phyloP scores from a whole-genome alignment of 2,113 vertebrate genomes.

The Zapus hudsonius region DNA sequence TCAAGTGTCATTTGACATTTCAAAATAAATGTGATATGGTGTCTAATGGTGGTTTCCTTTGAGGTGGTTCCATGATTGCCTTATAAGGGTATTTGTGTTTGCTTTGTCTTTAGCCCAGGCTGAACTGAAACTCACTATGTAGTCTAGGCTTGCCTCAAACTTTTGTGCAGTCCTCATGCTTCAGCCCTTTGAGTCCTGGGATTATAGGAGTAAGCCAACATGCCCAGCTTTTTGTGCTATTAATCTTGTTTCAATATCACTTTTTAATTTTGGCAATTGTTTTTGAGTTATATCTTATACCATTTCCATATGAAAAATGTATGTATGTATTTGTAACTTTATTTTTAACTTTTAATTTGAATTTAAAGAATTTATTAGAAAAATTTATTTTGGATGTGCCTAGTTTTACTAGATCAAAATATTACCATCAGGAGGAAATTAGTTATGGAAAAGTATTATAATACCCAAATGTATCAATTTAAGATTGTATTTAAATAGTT shows the following conservation, averaged over 20 bases:
- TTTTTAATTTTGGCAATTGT: slow-evolving; percentile 41
- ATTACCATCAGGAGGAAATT: slow-evolving; percentile 33
- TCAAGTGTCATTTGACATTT: slow-evolving; percentile 37
- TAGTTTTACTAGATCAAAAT: slow-evolving; percentile 46
- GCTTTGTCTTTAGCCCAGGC: not conserved
- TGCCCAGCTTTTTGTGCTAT: not conserved
- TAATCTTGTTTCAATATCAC: not conserved
- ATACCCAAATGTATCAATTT: not conserved
- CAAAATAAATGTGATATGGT: not conserved
- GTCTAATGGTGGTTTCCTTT: slow-evolving; percentile 12
- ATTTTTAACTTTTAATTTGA: slow-evolving; percentile 49
- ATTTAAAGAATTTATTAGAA: slow-evolving; percentile 25
- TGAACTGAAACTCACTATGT: not conserved
- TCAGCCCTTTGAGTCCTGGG: not conserved
- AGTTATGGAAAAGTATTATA: slow-evolving; percentile 1
- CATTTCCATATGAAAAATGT: slow-evolving; percentile 53
- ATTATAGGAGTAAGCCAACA: not conserved
- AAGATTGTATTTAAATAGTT: not conserved
- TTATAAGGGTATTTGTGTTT: slow-evolving; percentile 43
- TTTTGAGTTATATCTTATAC: slow-evolving; percentile 52
- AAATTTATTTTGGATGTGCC: slow-evolving; percentile 3
- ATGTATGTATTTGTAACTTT: slow-evolving; percentile 49
- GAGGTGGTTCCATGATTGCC: slow-evolving; percentile 20
- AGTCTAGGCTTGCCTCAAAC: not conserved
- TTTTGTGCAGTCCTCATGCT: too few relatives aligned